Evolutionary conservation across 2,888 invertebrate species (phyloP).

Genomic region (Dasysyrphus albostriatus): DNA sequence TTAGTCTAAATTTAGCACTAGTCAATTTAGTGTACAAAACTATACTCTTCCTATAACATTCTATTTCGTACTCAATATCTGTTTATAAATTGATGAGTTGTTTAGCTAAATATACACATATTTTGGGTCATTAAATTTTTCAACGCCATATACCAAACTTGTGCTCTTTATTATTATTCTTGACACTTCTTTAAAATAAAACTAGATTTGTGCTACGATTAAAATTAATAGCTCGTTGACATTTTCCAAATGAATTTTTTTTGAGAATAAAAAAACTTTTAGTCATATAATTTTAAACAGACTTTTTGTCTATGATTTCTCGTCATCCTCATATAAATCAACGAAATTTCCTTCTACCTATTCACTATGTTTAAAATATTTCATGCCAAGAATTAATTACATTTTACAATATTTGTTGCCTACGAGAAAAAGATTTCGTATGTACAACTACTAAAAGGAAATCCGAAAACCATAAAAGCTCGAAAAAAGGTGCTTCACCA

Average conservation of each 20-base stretch:
- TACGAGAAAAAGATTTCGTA: neutral
- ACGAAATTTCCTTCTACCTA: neutral
- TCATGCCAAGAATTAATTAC: constrained; percentile 16
- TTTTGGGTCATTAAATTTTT: neutral
- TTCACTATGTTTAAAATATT: neutral
- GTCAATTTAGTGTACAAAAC: too few relatives aligned
- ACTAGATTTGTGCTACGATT: neutral
- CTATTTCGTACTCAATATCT: too few relatives aligned
- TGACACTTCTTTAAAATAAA: constrained; percentile 3
- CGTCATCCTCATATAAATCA: constrained; percentile 10
- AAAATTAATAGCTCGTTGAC: constrained; percentile 8
- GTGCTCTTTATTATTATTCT: neutral
- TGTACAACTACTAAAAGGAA: neutral
- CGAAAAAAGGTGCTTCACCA: neutral
- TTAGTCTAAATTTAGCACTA: too few relatives aligned
- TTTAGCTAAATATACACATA: neutral
- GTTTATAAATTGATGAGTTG: too few relatives aligned
- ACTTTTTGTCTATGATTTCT: constrained; percentile 17
- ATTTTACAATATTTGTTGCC: neutral
- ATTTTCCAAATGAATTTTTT: neutral
- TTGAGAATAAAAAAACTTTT: neutral
- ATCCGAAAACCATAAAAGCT: neutral
- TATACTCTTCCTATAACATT: too few relatives aligned
- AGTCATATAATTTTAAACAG: constrained; percentile 8
- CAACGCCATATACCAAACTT: neutral